Base-by-base conservation (phyloP, 2,888 invertebrate genomes). In the Eudasyphora cyanicolor region DNA sequence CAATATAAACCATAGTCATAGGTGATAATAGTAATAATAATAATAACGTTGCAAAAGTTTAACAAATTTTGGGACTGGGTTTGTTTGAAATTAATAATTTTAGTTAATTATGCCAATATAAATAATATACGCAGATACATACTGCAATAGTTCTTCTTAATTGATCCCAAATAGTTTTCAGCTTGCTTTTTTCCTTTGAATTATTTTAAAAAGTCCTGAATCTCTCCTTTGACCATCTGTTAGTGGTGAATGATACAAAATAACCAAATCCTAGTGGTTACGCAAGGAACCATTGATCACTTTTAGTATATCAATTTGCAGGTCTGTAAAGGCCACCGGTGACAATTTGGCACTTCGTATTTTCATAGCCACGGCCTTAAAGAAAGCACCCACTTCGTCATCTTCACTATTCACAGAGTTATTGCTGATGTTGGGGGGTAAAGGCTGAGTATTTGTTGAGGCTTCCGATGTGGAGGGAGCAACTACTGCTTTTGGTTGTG, bases 371-470 rank as follows among this genome's bases (percentile, higher is more conserved):
- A 91, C 88, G 10, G 91, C 90, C 82, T 88, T 89, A 32, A 91
- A 91, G 78, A 91, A 91, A 73, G 90, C 89, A 8, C 91, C 91
- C 1, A 91, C 89, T 85, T 91, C 91, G 86, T 91, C 91, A 73
- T 90, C 90, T 12, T 90, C 91, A 19, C 62, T 70, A n/a, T 70
- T 74, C 2, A 71, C 60, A 14, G 79, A 17, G 21, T 71, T 38
- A 12, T 69, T 51, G 67, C 35, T 54, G 42, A 14, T 32, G 17
- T 62, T 74, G n/a, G 71, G 70, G 4, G 49, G 77, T 57, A 76
- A 45, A 8, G 78, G 75, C 5, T 60, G 75, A 14, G 84, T 84
- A 57, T 84, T 84, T 17, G 83, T 81, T 21, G 85, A 82, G 12
- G 82, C 81, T 64, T 80, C 85, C 21, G 75, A 75, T 29, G 82